Base-by-base conservation (phyloP, 1,140 invertebrate genomes). In the Hypsibius dujardini region DNA sequence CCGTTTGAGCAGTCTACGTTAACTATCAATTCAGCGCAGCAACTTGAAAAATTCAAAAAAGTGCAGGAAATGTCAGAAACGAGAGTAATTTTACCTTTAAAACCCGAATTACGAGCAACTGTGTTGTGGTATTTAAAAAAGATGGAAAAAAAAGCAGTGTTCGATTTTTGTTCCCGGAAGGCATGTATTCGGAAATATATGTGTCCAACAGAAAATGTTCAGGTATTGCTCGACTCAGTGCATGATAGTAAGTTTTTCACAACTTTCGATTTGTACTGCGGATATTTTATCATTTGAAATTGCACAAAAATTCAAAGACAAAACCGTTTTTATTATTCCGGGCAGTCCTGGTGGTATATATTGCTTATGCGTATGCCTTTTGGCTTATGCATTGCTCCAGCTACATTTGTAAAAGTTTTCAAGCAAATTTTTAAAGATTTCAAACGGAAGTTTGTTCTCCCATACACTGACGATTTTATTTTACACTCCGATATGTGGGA, bases 331-430 rank as follows among this genome's bases (percentile, higher is more conserved):
- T n/a, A 56, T 56, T 56, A n/a, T 56, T 7, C 50, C 50, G 7
- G 67, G 72, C 1, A 70, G 70, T 42, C 56, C 70, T 56, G 60
- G 46, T n/a, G 73, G 73, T 2, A 46, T 73, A 2, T 73, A 70
- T 45, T 59, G 72, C 40, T 69, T 46, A 47, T 46, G 14, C 40
- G 45, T 1, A 73, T 72, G 67, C 15, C 62, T 47, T 74, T 73
- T 47, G 73, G 72, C 12, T 46, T 73, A 1, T 59, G 46, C 14
- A 70, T 70, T n/a, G 73, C 73, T 45, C 62, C 62, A 0, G 71
- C 73, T 15, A 73, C 73, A 7, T 73, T 73, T 59, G 50, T 59
- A 12, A 60, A 47, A 50, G 3, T 50, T 71, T 7, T 71, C 59
- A 47, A 56, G 7, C 7, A 56, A n/a, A 7, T 56, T 56, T n/a